phyloP scores from a whole-genome alignment of 2,113 vertebrate species.

The Gymnarchus niloticus region DNA sequence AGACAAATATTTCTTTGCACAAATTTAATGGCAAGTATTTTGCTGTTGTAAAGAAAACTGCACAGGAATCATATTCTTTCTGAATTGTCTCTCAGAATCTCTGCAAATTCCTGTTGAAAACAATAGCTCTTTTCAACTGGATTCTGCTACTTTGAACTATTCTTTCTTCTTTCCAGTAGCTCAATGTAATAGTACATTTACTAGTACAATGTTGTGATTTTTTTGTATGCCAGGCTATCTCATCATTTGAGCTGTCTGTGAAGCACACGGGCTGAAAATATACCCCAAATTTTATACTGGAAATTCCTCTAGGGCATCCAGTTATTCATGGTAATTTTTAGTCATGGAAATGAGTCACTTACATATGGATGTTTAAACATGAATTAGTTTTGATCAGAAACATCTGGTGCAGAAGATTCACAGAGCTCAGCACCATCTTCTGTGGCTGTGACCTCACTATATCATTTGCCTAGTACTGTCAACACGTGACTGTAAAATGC shows the following conservation, averaged over 20 bases:
- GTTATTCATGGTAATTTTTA: conserved; percentile 9
- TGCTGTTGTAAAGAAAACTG: not conserved
- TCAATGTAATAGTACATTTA: not conserved
- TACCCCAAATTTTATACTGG: not conserved
- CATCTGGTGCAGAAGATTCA: conserved; percentile 2
- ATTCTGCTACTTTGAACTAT: not conserved
- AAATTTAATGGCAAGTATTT: conserved; percentile 3
- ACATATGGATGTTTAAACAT: conserved; percentile 11
- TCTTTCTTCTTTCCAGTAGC: too few species aligned
- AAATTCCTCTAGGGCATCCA: not conserved
- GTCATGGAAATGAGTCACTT: conserved; percentile 4
- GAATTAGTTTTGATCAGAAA: conserved; percentile 1
- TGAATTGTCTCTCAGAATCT: not conserved
- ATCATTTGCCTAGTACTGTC: not conserved
- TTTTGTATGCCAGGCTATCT: not conserved
- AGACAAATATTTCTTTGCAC: not conserved
- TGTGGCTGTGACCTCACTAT: not conserved
- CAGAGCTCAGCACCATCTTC: not conserved
- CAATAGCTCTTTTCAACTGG: not conserved
- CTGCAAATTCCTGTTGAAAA: not conserved
- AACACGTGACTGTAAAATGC: not conserved
- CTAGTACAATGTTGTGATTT: not conserved
- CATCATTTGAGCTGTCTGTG: not conserved
- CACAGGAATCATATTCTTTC: not conserved
- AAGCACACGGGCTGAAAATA: not conserved